Percentiles rank a stretch among this genome's conserved stretches.
Conservation (phyloP, 2,113 vertebrate species). For the Pachyramphus minor region DNA sequence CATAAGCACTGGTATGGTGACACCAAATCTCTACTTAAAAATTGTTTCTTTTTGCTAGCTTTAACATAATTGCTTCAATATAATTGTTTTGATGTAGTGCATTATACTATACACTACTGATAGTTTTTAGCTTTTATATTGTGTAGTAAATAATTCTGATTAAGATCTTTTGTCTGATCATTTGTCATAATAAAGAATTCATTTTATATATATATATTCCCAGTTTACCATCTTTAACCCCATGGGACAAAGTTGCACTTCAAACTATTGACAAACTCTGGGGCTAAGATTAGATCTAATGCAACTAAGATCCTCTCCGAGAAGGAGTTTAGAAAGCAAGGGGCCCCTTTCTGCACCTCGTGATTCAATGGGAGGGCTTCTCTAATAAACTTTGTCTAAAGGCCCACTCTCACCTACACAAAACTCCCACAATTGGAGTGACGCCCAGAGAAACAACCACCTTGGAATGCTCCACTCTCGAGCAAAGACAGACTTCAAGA, state of each 20-base stretch:
- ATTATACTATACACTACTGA: neutral
- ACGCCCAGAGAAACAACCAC: neutral
- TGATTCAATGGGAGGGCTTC: neutral
- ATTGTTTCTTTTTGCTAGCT: neutral
- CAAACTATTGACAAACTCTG: neutral
- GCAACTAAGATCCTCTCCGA: neutral
- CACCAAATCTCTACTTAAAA: neutral
- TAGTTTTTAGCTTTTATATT: neutral
- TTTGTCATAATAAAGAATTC: neutral
- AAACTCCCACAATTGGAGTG: neutral
- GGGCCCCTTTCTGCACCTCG: neutral
- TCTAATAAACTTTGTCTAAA: neutral
- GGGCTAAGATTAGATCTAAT: neutral
- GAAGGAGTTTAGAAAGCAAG: neutral
- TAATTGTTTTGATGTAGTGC: neutral
- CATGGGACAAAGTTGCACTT: neutral
- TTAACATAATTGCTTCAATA: neutral
- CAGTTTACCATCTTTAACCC: neutral
- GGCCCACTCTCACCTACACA: neutral
- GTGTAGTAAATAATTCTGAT: neutral
- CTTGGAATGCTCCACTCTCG: neutral
- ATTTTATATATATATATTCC: neutral
- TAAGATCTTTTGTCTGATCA: neutral
- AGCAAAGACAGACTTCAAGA: neutral
- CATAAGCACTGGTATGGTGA: neutral